These are phyloP conservation scores for Drosophila koepferae DNA, from an alignment of 2,888 invertebrate genomes.

Conservation along the genomic window DNA sequence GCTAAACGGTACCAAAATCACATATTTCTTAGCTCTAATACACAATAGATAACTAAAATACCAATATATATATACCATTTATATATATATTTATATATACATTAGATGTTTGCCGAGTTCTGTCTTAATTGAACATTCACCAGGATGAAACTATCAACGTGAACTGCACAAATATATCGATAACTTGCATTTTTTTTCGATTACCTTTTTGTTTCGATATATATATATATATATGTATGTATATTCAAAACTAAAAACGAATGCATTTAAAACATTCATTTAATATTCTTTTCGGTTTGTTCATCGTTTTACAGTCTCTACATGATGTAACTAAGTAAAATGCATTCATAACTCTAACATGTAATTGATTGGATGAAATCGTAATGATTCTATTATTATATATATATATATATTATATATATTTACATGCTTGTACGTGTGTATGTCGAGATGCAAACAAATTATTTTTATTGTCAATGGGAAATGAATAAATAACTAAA, in stretches of 20 bases:
- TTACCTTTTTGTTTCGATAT: constrained; percentile 7
- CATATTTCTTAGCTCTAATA: constrained; percentile 7
- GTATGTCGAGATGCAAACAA: constrained; percentile 32
- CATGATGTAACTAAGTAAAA: constrained; percentile 9
- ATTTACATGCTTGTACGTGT: constrained; percentile 13
- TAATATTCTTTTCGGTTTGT: constrained; percentile 6
- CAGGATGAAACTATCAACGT: constrained; percentile 22
- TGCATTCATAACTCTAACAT: constrained; percentile 25
- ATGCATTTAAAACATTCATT: constrained; percentile 60
- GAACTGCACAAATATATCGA: constrained; percentile 42
- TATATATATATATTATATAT: constrained; percentile 4
- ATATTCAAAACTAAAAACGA: constrained; percentile 32
- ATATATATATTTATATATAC: not conserved
- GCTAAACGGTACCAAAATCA: constrained; percentile 39
- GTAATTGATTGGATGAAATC: constrained; percentile 18
- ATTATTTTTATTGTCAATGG: constrained; percentile 72
- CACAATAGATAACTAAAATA: constrained; percentile 1
- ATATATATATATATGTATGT: not conserved
- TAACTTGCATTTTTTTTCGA: not conserved
- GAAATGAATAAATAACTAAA: constrained; percentile 15
- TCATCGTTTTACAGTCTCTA: constrained; percentile 26
- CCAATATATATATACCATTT: not conserved
- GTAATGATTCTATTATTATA: constrained; percentile 21
- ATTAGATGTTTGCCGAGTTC: constrained; percentile 27
- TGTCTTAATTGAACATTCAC: constrained; percentile 16